Evolutionary conservation across 1,140 invertebrate species (phyloP), one percentile per base, ranked within the genome.

Genomic region (Stenopsyche tienmushanensis): DNA sequence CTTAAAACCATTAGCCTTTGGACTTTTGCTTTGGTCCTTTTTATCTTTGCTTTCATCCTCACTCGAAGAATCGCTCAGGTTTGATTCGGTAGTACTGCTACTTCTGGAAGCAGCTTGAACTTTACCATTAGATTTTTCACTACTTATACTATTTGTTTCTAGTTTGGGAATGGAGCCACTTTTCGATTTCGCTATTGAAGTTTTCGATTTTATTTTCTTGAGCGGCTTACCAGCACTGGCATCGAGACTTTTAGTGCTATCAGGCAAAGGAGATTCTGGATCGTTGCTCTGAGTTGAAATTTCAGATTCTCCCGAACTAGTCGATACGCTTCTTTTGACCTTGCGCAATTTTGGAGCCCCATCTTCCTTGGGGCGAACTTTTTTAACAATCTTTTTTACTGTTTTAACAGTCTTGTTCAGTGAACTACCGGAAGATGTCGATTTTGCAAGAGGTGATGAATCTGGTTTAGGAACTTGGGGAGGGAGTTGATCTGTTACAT

Each of bases 381-480:
- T 70, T 64, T 70, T 70, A 13, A 66, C 26, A 29, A 69, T 39
- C 39, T 62, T 62, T 52, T 62, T 62, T 1, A 45, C 57, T 15
- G 57, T 44, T 17, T 49, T 77, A 20, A 76, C 66, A 71, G 77
- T 78, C 63, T 79, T 80, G 64, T 81, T 78, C 52, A 80, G 73
- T 49, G 74, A 73, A 64, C 78, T 76, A 66, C 77, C 75, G 7
- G 78, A 78, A 26, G 76, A 74, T 15, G 76, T 55, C 75, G 80
- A 79, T 71, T 80, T 80, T 1, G 79, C 79, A 64, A 80, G 80
- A 10, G 75, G 76, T 18, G 76, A 72, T n/a, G 70, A 67, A 54
- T 83, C 82, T 21, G 70, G 41, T 76, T 85, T 85, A 25, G 85
- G 86, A 41, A 83, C 78, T 70, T 83, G 82, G 0, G 85, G 86